These are phyloP conservation scores for Mongoloraphidia duomilia DNA, from an alignment of 2,888 invertebrate genomes.

Conservation along the genomic window DNA sequence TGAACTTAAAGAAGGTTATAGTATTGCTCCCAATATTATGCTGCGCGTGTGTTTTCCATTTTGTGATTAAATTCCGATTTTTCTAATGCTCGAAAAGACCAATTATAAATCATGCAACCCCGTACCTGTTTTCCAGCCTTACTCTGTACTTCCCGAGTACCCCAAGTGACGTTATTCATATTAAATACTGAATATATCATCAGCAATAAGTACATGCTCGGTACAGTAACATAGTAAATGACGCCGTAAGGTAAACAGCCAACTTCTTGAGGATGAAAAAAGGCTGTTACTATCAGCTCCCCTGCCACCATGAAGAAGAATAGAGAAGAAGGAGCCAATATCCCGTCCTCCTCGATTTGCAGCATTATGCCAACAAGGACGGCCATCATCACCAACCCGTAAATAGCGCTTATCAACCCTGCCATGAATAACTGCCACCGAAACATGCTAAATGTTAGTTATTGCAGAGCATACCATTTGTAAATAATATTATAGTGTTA, in stretches of 20 bases:
- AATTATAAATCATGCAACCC: too few relatives aligned
- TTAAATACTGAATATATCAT: constrained; percentile 87
- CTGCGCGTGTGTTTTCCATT: constrained; percentile 2
- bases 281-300: constrained; percentile 47
- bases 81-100: too few relatives aligned
- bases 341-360: constrained; percentile 66
- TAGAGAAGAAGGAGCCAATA: constrained; percentile 68
- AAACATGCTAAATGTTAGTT: constrained; percentile 1
- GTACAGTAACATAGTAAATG: constrained; percentile 83
- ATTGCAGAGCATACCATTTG: not conserved
- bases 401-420: constrained; percentile 57
- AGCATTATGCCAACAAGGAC: constrained; percentile 68
- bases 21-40: not conserved
- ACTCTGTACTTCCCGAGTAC: constrained; percentile 60
- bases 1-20: too few relatives aligned
- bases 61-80: not conserved
- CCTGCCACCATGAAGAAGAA: constrained; percentile 62
- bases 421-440: constrained; percentile 50
- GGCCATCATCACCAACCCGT: constrained; percentile 76
- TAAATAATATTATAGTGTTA: too few relatives aligned
- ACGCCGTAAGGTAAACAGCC: constrained; percentile 56
- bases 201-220: constrained; percentile 86
- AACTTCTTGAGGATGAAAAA: constrained; percentile 69
- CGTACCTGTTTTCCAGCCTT: not conserved
- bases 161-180: constrained; percentile 88